phyloP scores from a whole-genome alignment of 2,888 invertebrate genomes.

The Diabrotica balteata region DNA sequence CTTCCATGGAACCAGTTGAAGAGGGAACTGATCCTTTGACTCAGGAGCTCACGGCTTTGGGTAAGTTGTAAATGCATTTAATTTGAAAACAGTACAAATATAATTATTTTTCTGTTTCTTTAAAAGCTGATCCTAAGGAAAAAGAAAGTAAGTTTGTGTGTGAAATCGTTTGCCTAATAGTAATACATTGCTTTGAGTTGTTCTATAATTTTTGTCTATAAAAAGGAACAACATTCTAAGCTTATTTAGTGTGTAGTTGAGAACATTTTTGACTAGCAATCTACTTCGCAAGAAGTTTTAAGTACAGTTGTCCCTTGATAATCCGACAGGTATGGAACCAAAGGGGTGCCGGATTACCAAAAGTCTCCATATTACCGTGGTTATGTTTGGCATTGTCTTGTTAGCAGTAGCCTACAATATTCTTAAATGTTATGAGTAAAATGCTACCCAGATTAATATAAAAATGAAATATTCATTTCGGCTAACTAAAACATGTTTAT shows the following conservation, averaged over 20 bases:
- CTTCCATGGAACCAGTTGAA: constrained; percentile 55
- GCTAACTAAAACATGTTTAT: no score
- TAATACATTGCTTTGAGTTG: no score
- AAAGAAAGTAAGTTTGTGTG: constrained; percentile 40
- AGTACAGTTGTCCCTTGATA: no score
- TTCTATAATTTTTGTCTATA: background rate
- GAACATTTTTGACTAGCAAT: constrained; percentile 6
- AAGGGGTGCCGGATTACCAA: no score
- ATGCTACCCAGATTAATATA: no score
- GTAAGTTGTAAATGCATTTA: constrained; percentile 44
- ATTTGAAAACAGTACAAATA: background rate
- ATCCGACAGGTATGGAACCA: no score
- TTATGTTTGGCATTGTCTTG: no score
- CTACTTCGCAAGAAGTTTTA: background rate
- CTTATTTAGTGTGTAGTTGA: background rate
- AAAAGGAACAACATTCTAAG: no score
- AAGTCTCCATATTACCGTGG: no score
- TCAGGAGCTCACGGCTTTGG: constrained; percentile 58
- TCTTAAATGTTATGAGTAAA: no score
- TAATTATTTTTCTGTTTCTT: constrained; percentile 30
- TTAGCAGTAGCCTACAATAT: no score
- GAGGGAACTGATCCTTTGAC: constrained; percentile 60
- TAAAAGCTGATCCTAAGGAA: constrained; percentile 47
- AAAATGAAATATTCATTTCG: no score
- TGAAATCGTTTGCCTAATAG: constrained; percentile 23